Conservation (phyloP, 1,140 invertebrate species). For the Eubasilissa regina region DNA sequence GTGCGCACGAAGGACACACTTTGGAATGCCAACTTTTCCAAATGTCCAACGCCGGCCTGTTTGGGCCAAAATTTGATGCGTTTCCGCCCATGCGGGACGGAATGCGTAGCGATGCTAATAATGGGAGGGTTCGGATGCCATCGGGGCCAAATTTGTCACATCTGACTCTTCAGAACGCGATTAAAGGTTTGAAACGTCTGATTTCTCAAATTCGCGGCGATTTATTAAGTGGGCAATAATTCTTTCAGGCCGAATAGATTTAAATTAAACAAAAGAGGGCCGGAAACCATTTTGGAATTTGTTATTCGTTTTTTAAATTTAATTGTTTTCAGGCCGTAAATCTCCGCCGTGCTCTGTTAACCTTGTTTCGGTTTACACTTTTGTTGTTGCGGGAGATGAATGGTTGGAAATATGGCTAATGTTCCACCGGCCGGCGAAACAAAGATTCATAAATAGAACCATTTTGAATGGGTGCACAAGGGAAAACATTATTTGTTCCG, state of each 20-base stretch:
- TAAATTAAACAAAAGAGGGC: constrained; percentile 41
- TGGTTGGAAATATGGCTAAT: constrained; percentile 31
- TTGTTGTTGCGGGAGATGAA: constrained; percentile 51
- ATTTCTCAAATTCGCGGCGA: neutral
- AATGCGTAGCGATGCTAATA: too few species aligned
- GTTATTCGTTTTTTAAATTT: constrained; percentile 48
- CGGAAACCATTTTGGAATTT: constrained; percentile 47
- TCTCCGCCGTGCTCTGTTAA: constrained; percentile 31
- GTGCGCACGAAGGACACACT: too few species aligned
- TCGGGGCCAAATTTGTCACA: too few species aligned
- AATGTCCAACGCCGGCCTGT: too few species aligned
- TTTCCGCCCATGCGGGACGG: too few species aligned
- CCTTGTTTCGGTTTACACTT: constrained; percentile 44
- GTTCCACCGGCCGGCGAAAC: constrained; percentile 43
- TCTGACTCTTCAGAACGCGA: neutral
- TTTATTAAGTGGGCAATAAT: neutral
- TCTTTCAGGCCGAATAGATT: constrained; percentile 6
- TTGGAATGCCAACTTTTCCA: too few species aligned
- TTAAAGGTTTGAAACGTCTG: neutral
- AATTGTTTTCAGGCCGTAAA: constrained; percentile 51
- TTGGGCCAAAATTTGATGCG: too few species aligned
- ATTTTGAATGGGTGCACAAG: constrained; percentile 43
- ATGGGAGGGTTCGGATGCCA: too few species aligned
- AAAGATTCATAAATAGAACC: constrained; percentile 47
- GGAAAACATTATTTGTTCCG: constrained; percentile 46